phyloP scores from a whole-genome alignment of 2,888 invertebrate genomes.

The Cecidostiba fungosa region DNA sequence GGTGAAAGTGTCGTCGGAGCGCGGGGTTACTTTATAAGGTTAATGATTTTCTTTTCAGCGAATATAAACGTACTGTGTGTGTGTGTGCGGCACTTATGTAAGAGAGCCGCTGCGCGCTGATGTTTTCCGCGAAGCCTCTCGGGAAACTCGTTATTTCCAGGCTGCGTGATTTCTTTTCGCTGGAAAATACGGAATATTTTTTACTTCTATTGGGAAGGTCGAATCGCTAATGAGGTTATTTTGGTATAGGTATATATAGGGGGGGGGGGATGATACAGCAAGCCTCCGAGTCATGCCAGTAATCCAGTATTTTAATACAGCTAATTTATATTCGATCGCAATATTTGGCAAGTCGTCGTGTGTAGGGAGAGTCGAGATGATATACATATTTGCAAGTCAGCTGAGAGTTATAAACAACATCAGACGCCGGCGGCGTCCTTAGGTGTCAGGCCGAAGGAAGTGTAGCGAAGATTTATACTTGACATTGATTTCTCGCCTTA shows the following conservation, averaged over 20 bases:
- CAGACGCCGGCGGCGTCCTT: constrained; percentile 35
- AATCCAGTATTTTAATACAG: neutral
- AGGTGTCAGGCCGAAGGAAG: constrained; percentile 30
- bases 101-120: neutral
- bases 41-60: constrained; percentile 8
- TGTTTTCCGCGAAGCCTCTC: too few relatives aligned
- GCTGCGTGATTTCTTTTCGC: too few relatives aligned
- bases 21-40: neutral
- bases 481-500: constrained; percentile 35
- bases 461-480: constrained; percentile 14
- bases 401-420: constrained; percentile 26
- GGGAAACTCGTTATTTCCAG: too few relatives aligned
- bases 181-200: neutral
- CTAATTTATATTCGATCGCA: neutral
- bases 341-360: neutral
- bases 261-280: too few relatives aligned
- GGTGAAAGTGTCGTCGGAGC: too few relatives aligned
- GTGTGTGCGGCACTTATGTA: neutral
- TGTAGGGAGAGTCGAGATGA: neutral
- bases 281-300: too few relatives aligned
- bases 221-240: neutral
- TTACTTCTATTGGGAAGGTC: neutral
- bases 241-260: too few relatives aligned
- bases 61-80: neutral
- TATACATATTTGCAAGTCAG: constrained; percentile 34